phyloP scores from a whole-genome alignment of 2,888 invertebrate species.

The Serripes groenlandicus region DNA sequence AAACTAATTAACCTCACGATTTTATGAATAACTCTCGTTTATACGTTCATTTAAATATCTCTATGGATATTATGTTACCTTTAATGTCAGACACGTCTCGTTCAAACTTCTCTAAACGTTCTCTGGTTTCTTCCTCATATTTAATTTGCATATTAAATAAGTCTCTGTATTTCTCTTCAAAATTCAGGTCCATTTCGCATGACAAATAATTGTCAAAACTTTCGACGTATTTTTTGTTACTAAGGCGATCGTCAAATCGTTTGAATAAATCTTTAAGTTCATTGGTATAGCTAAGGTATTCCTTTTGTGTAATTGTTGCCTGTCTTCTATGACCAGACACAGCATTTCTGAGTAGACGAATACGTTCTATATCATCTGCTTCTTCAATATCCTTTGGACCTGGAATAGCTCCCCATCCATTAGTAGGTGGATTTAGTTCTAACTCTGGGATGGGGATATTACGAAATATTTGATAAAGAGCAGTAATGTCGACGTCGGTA shows the following conservation, averaged over 20 bases:
- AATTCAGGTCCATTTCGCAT: constrained; percentile 5
- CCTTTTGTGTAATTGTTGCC: neutral
- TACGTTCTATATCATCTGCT: constrained; percentile 15
- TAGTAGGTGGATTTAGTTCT: constrained; percentile 17
- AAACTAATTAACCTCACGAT: no score
- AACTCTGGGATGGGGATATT: neutral
- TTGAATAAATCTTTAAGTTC: neutral
- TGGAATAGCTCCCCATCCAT: constrained; percentile 2
- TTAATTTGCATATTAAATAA: neutral
- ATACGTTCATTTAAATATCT: no score
- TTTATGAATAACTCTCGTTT: no score
- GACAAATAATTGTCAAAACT: neutral
- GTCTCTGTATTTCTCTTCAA: neutral
- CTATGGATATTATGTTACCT: no score
- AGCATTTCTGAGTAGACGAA: neutral
- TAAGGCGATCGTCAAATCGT: constrained; percentile 7
- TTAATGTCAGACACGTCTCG: neutral
- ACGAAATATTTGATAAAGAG: neutral
- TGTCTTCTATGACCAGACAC: constrained; percentile 4
- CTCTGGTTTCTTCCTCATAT: constrained; percentile 6
- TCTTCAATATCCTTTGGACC: neutral
- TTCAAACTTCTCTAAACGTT: neutral
- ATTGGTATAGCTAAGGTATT: neutral
- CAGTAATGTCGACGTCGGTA: neutral
- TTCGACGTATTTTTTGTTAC: neutral